These are phyloP conservation scores for Drosophila antonietae DNA, from an alignment of 2,888 invertebrate genomes.

Conservation along the genomic window DNA sequence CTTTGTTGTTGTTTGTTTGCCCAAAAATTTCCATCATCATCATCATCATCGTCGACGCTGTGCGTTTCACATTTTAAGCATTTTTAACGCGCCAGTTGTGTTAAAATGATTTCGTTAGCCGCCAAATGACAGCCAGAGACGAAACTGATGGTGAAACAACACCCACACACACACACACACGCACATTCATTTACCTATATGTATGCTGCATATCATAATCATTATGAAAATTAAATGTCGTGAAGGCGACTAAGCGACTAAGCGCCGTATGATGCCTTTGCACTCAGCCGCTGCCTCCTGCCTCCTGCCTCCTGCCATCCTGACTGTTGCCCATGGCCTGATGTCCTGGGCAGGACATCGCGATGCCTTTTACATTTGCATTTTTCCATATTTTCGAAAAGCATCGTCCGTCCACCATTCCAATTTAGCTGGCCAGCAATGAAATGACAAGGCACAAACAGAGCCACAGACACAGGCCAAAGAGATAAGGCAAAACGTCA, in stretches of 20 bases:
- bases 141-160: neutral
- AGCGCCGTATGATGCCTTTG: conserved; percentile 48
- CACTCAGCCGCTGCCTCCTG: neutral
- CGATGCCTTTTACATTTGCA: conserved; percentile 71
- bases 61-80: conserved; percentile 77
- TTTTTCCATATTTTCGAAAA: conserved; percentile 66
- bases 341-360: conserved; percentile 18
- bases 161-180: conserved; percentile 3
- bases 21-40: conserved; percentile 62
- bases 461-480: conserved; percentile 11
- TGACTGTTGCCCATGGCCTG: conserved; percentile 10
- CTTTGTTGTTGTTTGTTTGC: conserved; percentile 47
- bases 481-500: conserved; percentile 42
- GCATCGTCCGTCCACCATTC: conserved; percentile 51
- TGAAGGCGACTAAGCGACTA: conserved; percentile 77
- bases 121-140: conserved; percentile 72
- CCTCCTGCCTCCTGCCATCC: neutral
- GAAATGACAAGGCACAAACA: conserved; percentile 74
- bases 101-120: conserved; percentile 81
- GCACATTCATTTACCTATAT: conserved; percentile 15
- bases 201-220: conserved; percentile 67
- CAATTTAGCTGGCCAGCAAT: conserved; percentile 63
- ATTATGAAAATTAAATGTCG: conserved; percentile 81
- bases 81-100: conserved; percentile 81
- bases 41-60: conserved; percentile 25